Conservation (phyloP, 1,140 invertebrate genomes). For the Caerostris darwini region DNA sequence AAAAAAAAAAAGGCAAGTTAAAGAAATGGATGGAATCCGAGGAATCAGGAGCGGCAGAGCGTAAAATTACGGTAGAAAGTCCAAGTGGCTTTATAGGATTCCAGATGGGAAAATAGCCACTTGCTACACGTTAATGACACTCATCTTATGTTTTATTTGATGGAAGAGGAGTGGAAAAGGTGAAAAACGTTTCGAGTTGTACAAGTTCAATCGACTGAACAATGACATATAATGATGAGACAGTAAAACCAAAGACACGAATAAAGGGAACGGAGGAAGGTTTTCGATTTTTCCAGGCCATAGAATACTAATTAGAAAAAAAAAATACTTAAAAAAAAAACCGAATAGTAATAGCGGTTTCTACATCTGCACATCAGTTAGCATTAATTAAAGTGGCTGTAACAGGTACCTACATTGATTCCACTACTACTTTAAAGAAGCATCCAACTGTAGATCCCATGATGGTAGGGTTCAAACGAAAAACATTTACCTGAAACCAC, state of each 20-base stretch:
- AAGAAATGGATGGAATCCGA: conserved; percentile 73
- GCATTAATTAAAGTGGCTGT: conserved; percentile 68
- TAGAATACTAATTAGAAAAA: conserved; percentile 63
- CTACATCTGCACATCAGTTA: conserved; percentile 72
- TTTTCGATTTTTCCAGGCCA: conserved; percentile 64
- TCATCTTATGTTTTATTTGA: conserved; percentile 77
- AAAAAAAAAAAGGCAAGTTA: conserved; percentile 52
- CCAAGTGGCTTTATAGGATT: conserved; percentile 75
- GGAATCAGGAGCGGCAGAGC: conserved; percentile 68
- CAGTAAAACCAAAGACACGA: conserved; percentile 59
- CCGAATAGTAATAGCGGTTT: not conserved
- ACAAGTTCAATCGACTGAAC: conserved; percentile 74
- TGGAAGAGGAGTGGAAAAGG: conserved; percentile 70
- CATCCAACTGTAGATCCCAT: conserved; percentile 62
- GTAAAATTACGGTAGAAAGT: conserved; percentile 77
- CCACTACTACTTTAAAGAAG: not conserved
- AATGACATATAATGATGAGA: conserved; percentile 75
- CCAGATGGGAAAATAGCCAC: conserved; percentile 77
- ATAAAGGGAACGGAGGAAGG: conserved; percentile 44
- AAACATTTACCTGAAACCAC: conserved; percentile 1
- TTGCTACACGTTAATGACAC: conserved; percentile 77
- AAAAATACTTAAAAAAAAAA: not conserved
- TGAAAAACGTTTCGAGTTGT: conserved; percentile 67
- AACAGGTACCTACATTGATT: conserved; percentile 53
- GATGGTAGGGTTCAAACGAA: conserved; percentile 15